Base-by-base conservation (phyloP, 1,140 invertebrate species). In the Linepithema humile region DNA sequence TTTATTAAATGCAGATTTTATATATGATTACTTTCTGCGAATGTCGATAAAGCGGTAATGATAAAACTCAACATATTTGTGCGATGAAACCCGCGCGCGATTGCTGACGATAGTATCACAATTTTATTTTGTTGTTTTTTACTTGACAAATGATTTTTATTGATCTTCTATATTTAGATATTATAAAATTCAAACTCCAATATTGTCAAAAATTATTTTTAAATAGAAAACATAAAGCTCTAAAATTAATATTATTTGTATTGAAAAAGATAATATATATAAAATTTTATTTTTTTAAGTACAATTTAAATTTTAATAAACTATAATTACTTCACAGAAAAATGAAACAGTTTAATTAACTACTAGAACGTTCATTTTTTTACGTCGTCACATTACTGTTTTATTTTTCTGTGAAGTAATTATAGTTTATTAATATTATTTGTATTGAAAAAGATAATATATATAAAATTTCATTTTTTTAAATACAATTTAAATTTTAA, bases 281-380 rank as follows among this genome's bases (percentile, higher is more conserved):
- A 26, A 32, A 7, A 50, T 38, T 38, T 2, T n/a, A n/a, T n/a
- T 38, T 3, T 38, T 23, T 75, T 45, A 9, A 45, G 62, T 38
- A 17, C 29, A 15, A 12, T 20, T 6, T n/a, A 12, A 59, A n/a
- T 74, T 60, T 26, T 26, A 64, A 64, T 10, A 9, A 12, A 12
- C 60, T 74, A 40, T 5, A 60, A 35, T 59, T 20, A 20, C 53
- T 74, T 17, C 32, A n/a, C 2, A 6, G 3, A 3, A 40, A 73
- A 74, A 35, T 26, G 48, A 23, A 35, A 9, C 64, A 29, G 35
- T 75, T 35, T 75, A 62, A 75, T 45, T 20, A 60, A 40, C 15
- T 35, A 35, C 10, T 26, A 26, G 17, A 12, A 29, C 10, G 17
- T 1, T 20, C 15, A n/a, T 53, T 75, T n/a, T n/a, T n/a, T n/a